phyloP scores from a whole-genome alignment of 2,113 vertebrate genomes.

The Toxotes jaculatrix region DNA sequence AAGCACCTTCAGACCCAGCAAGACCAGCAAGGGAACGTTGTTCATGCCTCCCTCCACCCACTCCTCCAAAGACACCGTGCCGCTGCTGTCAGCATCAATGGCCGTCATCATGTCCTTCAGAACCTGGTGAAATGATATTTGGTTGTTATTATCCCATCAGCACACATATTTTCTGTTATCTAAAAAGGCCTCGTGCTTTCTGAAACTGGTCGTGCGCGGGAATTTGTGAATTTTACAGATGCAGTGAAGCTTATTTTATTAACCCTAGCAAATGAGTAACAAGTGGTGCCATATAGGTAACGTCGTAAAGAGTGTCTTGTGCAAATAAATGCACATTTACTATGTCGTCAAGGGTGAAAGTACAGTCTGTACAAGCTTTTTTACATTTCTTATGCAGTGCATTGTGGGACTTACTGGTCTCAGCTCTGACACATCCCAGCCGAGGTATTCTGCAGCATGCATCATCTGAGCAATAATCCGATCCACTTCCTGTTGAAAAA shows the following conservation, averaged over 20 bases:
- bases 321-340: constrained; percentile 24
- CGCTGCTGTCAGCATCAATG: constrained; percentile 92
- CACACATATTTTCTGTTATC: constrained; percentile 9
- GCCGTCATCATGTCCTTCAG: constrained; percentile 95
- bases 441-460: constrained; percentile 91
- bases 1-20: constrained; percentile 90
- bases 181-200: constrained; percentile 2
- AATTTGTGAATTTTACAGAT: background rate
- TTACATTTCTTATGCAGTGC: background rate
- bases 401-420: constrained; percentile 85
- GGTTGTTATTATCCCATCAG: constrained; percentile 30
- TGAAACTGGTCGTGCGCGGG: background rate
- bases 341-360: background rate
- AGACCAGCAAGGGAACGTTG: constrained; percentile 91
- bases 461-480: constrained; percentile 93
- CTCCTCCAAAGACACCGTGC: constrained; percentile 91
- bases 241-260: constrained; percentile 5
- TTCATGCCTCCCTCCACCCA: constrained; percentile 94
- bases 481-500: constrained; percentile 88
- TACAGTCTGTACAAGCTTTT: background rate
- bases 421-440: constrained; percentile 93
- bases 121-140: constrained; percentile 82
- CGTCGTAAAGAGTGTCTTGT: background rate
- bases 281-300: background rate
- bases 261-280: constrained; percentile 48